Evolutionary conservation across 1,140 invertebrate genomes (phyloP).

Genomic region (Hydropsyche tenuis): DNA sequence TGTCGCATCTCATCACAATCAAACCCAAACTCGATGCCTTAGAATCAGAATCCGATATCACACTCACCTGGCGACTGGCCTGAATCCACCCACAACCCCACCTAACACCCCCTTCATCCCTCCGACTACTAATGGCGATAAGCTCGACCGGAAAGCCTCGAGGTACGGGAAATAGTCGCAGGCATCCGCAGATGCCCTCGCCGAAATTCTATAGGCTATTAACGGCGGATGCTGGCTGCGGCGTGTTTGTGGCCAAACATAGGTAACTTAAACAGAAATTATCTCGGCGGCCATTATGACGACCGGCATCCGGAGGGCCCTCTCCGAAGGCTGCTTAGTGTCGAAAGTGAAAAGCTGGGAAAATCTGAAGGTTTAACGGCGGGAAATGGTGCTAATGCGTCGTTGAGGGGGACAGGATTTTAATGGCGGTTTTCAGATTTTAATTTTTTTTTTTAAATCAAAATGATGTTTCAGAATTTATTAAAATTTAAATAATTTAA

Average conservation of each 20-base stretch:
- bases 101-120: slow-evolving; percentile 1
- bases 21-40: neutral
- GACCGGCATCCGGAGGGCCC: neutral
- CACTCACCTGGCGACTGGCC: slow-evolving; percentile 30
- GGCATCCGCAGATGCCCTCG: slow-evolving; percentile 38
- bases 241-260: slow-evolving; percentile 33
- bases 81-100: neutral
- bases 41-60: slow-evolving; percentile 13
- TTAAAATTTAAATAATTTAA: too few species aligned
- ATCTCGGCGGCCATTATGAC: slow-evolving; percentile 36
- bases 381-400: too few species aligned
- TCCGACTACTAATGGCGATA: slow-evolving; percentile 33
- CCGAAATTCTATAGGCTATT: slow-evolving; percentile 42
- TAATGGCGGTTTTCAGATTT: too few species aligned
- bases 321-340: neutral
- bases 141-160: slow-evolving; percentile 25
- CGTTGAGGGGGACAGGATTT: too few species aligned
- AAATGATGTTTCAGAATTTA: too few species aligned
- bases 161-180: slow-evolving; percentile 45
- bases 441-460: too few species aligned
- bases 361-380: slow-evolving; percentile 22
- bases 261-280: slow-evolving; percentile 39
- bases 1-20: slow-evolving; percentile 27
- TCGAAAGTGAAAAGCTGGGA: neutral
- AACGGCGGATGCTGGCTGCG: slow-evolving; percentile 30